Conservation (phyloP, 2,888 invertebrate species). For the Aelia acuminata region DNA sequence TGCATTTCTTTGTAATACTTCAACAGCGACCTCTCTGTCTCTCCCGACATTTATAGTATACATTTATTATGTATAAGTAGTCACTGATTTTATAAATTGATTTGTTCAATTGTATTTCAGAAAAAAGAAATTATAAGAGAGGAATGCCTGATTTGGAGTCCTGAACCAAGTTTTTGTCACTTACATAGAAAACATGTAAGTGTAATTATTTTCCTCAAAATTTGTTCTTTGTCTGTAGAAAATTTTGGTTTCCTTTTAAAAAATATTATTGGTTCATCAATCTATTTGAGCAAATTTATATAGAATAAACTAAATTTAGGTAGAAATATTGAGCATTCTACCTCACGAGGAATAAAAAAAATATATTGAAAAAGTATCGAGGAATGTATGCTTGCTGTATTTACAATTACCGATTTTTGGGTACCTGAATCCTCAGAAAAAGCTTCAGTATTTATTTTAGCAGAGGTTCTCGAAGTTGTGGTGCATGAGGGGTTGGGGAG, state of each 20-base stretch:
- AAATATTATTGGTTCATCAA: background rate
- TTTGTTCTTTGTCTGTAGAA: background rate
- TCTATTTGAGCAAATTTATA: background rate
- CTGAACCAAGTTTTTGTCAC: background rate
- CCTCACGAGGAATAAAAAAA: too few relatives aligned
- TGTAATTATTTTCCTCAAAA: background rate
- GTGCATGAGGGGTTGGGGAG: too few relatives aligned
- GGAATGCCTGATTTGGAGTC: background rate
- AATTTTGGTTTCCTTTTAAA: background rate
- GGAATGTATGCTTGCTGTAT: too few relatives aligned
- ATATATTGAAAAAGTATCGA: too few relatives aligned
- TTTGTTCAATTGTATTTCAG: background rate
- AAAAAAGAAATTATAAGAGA: background rate
- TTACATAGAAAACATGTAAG: slow-evolving; percentile 17
- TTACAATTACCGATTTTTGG: too few relatives aligned
- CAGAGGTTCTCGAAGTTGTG: too few relatives aligned
- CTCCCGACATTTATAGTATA: background rate
- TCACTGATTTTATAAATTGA: background rate
- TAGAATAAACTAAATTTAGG: background rate
- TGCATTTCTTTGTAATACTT: too few relatives aligned
- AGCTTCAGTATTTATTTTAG: too few relatives aligned
- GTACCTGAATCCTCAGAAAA: too few relatives aligned
- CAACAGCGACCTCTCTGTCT: too few relatives aligned
- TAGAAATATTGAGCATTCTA: too few relatives aligned
- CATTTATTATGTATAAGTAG: background rate